Evolutionary conservation across 2,797 vertebrate species (phyloP).

Genomic region (Megalops cyprinoides): DNA sequence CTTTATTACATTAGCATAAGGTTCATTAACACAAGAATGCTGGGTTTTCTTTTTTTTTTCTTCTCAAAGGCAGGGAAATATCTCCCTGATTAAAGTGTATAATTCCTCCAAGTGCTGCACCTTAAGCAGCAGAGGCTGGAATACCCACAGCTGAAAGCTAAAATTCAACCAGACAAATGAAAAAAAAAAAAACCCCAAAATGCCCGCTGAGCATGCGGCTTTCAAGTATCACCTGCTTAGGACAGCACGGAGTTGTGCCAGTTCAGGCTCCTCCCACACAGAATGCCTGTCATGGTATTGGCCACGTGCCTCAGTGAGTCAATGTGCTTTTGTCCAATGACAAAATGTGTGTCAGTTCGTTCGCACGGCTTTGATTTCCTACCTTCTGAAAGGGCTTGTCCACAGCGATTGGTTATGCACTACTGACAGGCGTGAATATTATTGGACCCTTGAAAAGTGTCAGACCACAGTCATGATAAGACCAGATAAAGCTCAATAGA

Average conservation of each 20-base stretch:
- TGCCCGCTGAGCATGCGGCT: too few relatives aligned
- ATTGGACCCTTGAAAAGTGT: too few relatives aligned
- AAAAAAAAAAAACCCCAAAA: too few relatives aligned
- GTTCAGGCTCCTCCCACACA: background rate
- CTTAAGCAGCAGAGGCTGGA: background rate
- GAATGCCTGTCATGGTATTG: background rate
- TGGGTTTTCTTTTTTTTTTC: background rate
- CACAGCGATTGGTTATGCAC: background rate
- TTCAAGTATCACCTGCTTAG: too few relatives aligned
- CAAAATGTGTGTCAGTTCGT: too few relatives aligned
- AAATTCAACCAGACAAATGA: background rate
- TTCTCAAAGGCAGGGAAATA: background rate
- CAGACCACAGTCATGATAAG: background rate
- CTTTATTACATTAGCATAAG: background rate
- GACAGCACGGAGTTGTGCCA: too few relatives aligned
- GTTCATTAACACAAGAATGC: too few relatives aligned
- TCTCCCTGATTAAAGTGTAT: background rate
- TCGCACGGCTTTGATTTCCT: too few relatives aligned
- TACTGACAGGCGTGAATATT: background rate
- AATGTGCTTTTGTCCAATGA: too few relatives aligned
- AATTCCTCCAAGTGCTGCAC: background rate
- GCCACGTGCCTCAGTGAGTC: background rate
- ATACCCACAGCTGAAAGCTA: background rate
- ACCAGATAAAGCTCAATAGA: background rate
- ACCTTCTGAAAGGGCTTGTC: too few relatives aligned